Base-by-base conservation (phyloP, 2,797 vertebrate species). In the Pangasius larnaudii region DNA sequence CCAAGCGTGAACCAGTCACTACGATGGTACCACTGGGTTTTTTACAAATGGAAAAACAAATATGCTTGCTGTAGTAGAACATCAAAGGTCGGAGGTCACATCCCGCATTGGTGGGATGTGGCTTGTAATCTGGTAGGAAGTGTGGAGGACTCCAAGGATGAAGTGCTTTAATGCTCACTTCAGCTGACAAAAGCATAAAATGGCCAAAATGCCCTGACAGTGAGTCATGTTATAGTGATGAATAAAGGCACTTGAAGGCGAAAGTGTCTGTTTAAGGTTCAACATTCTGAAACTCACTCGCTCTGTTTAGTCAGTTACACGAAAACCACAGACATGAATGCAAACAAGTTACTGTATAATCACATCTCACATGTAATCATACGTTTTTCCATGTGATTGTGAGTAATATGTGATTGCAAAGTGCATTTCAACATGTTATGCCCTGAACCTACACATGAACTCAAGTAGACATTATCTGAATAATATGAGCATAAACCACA, bases 161-260 rank as follows among this genome's bases (percentile, higher is more conserved):
- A 89, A 85, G 75, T 88, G 88, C 51, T 86, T 87, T 86, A 88
- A 85, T 88, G 80, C 67, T 51, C 46, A 77, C 27, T 77, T 77
- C 11, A 77, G 46, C 46, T 51, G 46, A n/a, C 42, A 77, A 51
- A 77, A 49, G 72, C 46, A n/a, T 49, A 49, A n/a, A 75, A 42
- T 72, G 18, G 6, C n/a, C n/a, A 1, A 18, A 53, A 78, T 16
- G 27, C 7, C 46, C 49, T 8, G n/a, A 19, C 19, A 13, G 22
- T 33, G 49, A 78, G 74, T 19, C 75, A 56, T 27, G n/a, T 30
- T 33, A 22, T 11, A 53, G n/a, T 56, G 75, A 56, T 4, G 18
- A 10, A n/a, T 53, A 33, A 78, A 53, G 16, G 49, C 19, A 33
- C 16, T 56, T 3, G 16, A 78, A 56, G 49, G 33, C 49, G 2